These are phyloP conservation scores for Globodera rostochiensis DNA, from an alignment of 1,140 invertebrate species.

Conservation along the genomic window DNA sequence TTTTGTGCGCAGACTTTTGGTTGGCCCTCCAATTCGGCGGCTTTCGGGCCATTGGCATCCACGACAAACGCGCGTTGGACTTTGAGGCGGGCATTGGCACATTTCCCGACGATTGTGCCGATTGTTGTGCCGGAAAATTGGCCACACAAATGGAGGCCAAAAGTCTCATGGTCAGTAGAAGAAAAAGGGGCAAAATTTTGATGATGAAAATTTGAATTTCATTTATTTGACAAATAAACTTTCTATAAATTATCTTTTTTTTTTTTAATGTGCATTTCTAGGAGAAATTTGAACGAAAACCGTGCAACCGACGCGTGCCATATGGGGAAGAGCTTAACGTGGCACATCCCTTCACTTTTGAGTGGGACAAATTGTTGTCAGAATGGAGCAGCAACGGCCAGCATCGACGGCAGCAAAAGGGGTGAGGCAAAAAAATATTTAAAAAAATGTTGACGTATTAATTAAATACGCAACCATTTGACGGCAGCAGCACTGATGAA, in stretches of 20 bases:
- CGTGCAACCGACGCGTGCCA: conserved; percentile 25
- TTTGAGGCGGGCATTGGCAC: conserved; percentile 33
- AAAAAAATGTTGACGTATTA: background rate
- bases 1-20: conserved; percentile 27
- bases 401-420: background rate
- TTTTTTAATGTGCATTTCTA: background rate
- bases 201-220: background rate
- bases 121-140: conserved; percentile 23
- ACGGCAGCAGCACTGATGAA: background rate
- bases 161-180: background rate
- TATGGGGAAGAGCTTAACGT: conserved; percentile 28
- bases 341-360: conserved; percentile 32
- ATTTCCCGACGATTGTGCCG: conserved; percentile 34
- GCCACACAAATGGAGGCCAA: conserved; percentile 9
- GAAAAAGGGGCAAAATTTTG: conserved; percentile 8
- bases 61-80: conserved; percentile 23
- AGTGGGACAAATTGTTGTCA: conserved; percentile 25
- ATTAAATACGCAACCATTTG: background rate
- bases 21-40: conserved; percentile 33
- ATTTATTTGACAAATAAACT: too few species aligned
- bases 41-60: conserved; percentile 23
- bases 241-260: too few species aligned
- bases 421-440: too few species aligned
- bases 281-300: conserved; percentile 35
- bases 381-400: conserved; percentile 16